Percentiles rank a stretch among this genome's conserved stretches.
Evolutionary conservation across 2,113 vertebrate species (phyloP).

Genomic region (Clarias magur): DNA sequence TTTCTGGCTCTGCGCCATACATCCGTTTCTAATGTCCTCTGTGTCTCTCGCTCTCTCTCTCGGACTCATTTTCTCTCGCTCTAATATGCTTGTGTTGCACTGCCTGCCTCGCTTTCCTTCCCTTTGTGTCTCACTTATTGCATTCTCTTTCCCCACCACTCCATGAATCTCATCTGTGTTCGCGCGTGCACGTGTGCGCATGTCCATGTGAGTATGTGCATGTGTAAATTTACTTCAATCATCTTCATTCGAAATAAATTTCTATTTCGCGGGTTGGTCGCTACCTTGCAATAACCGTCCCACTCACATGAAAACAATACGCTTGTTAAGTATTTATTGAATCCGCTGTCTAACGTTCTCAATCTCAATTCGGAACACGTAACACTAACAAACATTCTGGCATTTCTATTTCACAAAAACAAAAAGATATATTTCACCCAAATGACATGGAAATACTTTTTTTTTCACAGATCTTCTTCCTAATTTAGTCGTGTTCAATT

Average conservation of each 20-base stretch:
- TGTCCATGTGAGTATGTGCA: neutral
- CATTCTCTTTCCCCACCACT: too few species aligned
- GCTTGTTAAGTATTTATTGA: neutral
- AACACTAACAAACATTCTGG: neutral
- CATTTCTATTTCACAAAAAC: neutral
- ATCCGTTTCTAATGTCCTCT: conserved; percentile 14
- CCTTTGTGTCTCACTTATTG: conserved; percentile 2
- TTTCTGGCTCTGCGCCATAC: conserved; percentile 25
- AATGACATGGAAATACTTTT: neutral
- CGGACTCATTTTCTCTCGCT: neutral
- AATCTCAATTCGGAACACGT: too few species aligned
- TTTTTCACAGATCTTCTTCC: too few species aligned
- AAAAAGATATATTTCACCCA: neutral
- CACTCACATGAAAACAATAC: neutral
- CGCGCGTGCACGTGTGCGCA: neutral
- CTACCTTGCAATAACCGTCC: neutral
- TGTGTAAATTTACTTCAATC: neutral
- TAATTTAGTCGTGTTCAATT: too few species aligned
- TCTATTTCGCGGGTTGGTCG: conserved; percentile 1
- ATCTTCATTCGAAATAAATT: conserved; percentile 7
- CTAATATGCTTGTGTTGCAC: neutral
- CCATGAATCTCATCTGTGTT: neutral
- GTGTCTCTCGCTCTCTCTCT: conserved; percentile 10
- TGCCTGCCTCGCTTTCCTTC: neutral
- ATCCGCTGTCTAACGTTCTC: neutral